phyloP scores from a whole-genome alignment of 2,113 vertebrate genomes.

The Entosphenus tridentatus region DNA sequence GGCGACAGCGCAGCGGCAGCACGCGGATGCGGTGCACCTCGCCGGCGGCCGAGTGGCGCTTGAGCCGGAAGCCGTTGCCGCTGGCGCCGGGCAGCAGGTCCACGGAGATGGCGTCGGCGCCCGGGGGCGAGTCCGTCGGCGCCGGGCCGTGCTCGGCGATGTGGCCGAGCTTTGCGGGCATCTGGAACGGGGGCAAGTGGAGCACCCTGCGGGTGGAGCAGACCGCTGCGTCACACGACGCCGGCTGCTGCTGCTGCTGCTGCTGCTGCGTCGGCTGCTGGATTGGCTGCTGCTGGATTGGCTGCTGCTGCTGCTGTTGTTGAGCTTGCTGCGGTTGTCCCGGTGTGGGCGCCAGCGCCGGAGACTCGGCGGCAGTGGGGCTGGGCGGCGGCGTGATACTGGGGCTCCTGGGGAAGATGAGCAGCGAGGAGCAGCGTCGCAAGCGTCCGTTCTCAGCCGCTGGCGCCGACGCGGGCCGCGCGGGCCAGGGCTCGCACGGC shows the following conservation, averaged over 20 bases:
- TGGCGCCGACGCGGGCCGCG: conserved; percentile 28
- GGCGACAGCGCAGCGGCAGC: conserved; percentile 4
- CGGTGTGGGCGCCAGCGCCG: background rate
- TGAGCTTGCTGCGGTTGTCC: too few relatives aligned
- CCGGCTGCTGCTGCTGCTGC: background rate
- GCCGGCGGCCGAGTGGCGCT: background rate
- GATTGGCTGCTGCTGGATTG: too few relatives aligned
- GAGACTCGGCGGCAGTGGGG: conserved; percentile 28
- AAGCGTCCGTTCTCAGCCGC: too few relatives aligned
- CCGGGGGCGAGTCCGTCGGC: background rate
- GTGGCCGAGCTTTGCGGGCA: conserved; percentile 4
- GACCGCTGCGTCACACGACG: background rate
- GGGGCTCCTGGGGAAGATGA: conserved; percentile 68
- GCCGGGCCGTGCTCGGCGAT: background rate
- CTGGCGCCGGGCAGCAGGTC: background rate
- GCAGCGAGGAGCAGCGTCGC: conserved; percentile 62
- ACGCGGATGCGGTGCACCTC: conserved; percentile 5
- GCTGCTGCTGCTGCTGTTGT: too few relatives aligned
- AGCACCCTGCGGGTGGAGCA: background rate
- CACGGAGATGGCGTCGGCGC: background rate
- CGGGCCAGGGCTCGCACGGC: conserved; percentile 19
- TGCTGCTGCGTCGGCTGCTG: too few relatives aligned
- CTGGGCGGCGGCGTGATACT: conserved; percentile 54
- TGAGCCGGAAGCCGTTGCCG: background rate
- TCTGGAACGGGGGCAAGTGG: background rate